Evolutionary conservation across 2,797 vertebrate species (phyloP), one percentile per base, ranked within the genome.

Genomic region (Eremophila alpestris): DNA sequence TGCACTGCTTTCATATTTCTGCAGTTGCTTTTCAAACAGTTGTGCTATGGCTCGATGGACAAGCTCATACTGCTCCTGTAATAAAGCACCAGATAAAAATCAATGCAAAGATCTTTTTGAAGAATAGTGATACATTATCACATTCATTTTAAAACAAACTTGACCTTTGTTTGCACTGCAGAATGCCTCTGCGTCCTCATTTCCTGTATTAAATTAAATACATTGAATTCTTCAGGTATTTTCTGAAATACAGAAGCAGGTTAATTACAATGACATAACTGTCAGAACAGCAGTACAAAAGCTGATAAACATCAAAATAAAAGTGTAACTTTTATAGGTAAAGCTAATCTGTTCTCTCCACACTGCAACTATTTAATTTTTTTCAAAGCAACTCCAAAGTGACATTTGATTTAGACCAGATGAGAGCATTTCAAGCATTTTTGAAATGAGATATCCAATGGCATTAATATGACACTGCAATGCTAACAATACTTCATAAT

Each of bases 121-220:
- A 83, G 65, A n/a, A 30, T 9, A 16, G 56, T 6, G 16, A 54
- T 6, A 24, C 34, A 91, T 40, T 52, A 79, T 51, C 13, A 63
- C 64, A 73, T 36, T 9, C 0, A 52, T 58, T 68, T 58, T 6
- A 70, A 54, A 88, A 60, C 8, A 63, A 90, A 68, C 15, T 5
- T 36, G 98, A 99, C 99, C 99, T 99, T 99, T 36, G 99, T 99
- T 97, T 99, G 99, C 64, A 99, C 99, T 70, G 99, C 99, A 46
- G 99, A 99, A 98, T 99, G 99, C 59, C 99, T 98, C 83, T 99
- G 99, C 7, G 99, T 99, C 97, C 99, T 99, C 99, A 99, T 99
- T 97, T 99, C 99, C 97, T 99, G 99, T 97, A 99, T 99, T 98
- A 99, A 98, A 95, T 98, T 98, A 96, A 99, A 99, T 68, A 99